phyloP scores from a whole-genome alignment of 2,797 vertebrate genomes.

The Sebastes goodei region DNA sequence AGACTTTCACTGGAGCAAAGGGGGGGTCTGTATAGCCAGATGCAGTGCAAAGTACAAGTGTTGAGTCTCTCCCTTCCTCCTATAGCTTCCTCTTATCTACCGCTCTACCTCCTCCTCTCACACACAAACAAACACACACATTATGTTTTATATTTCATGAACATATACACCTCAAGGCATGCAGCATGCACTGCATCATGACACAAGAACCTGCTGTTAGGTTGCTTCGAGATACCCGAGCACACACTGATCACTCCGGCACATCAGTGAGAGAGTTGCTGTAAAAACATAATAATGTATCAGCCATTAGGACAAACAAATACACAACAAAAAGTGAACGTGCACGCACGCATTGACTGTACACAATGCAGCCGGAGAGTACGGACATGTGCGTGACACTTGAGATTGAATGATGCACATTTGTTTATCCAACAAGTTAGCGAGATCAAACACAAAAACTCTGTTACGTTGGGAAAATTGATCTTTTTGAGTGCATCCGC shows the following conservation, averaged over 20 bases:
- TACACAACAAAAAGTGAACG: background rate
- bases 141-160: conserved; percentile 67
- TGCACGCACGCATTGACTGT: background rate
- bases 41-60: conserved; percentile 43
- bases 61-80: conserved; percentile 37
- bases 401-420: background rate
- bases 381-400: background rate
- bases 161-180: conserved; percentile 41
- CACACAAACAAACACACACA: background rate
- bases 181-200: conserved; percentile 33
- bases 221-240: conserved; percentile 21
- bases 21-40: conserved; percentile 24
- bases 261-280: background rate
- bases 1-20: conserved; percentile 51
- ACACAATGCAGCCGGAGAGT: background rate
- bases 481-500: conserved; percentile 10
- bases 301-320: background rate
- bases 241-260: background rate
- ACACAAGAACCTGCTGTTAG: conserved; percentile 34
- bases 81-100: conserved; percentile 44
- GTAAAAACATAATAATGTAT: background rate
- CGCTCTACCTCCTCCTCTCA: background rate
- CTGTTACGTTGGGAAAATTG: background rate
- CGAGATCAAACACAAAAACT: background rate
- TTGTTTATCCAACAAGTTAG: background rate